Evolutionary conservation across 2,888 invertebrate genomes (phyloP), one percentile per base, ranked within the genome.

Genomic region (Anodontia alba): DNA sequence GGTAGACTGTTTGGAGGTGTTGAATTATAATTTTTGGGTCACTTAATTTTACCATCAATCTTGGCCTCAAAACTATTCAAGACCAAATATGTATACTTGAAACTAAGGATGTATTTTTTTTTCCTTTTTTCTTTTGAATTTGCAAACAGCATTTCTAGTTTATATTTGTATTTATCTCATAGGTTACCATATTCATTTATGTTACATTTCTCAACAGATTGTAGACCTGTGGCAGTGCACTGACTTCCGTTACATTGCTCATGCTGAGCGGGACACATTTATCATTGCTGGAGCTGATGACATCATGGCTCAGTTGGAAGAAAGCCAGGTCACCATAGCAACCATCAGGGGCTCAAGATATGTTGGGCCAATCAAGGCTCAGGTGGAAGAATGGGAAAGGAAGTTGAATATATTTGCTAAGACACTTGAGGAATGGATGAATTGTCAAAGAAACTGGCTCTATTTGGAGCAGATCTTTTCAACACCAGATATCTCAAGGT

Each of bases 381-480:
- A 88, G 73, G 94, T 94, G 7, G 94, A 94, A 71, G 94, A 94
- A 74, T 94, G 94, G 94, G 94, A 94, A 84, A 88, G 94, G 49
- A 92, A 93, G 74, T 88, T 94, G 70, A 89, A 90, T 57, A 90
- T 93, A 72, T 94, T 94, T 86, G 89, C 93, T 1, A 90, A 93
- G 62, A 94, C 94, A 0, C 83, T 94, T 73, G 94, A 94, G 76
- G 94, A 94, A 87, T 94, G 94, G 94, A 90, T 94, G 88, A 92
- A 87, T 29, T 94, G 94, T 83, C 94, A 94, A 86, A 88, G 94
- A 71, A 94, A 94, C 89, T 94, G 94, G 93, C 86, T 94, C 3
- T 94, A 94, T 87, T 88, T 94, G 75, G 94, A 94, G 80, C 94
- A 94, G 86, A 94, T 94, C 76, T 94, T 94, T 87, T 91, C 91